Evolutionary conservation across 2,113 vertebrate genomes (phyloP), one percentile per base, ranked within the genome.

Genomic region (Notarius quadriscutis): DNA sequence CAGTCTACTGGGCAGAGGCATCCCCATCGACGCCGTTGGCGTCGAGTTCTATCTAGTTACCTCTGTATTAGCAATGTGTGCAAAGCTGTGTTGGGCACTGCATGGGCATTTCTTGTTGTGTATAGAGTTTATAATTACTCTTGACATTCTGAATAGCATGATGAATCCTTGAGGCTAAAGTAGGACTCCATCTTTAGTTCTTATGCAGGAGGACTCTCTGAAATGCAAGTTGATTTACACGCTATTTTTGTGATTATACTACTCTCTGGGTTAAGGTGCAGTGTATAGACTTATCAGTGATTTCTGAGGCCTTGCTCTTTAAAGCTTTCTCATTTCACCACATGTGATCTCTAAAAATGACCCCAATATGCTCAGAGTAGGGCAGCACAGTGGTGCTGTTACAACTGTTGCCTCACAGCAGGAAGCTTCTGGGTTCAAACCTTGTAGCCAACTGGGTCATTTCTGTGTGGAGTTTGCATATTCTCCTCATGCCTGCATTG

Each of bases 141-240:
- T 95, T 95, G 95, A 94, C 94, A 94, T 94, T 95, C 93, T 93
- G 92, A 92, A 92, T 92, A 94, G 91, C 93, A 94, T 93, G 93
- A 89, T 81, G 88, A 91, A 34, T 77, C 94, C 89, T 91, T 55
- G 91, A 93, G 92, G 93, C 93, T 90, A 92, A 95, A 95, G 94
- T 93, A 93, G 88, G 94, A 93, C 92, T 94, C 89, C 90, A 7
- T 89, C 91, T 92, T 93, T 89, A 93, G 92, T 92, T 90, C 22
- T 86, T 87, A 91, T 88, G 80, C 30, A 86, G 84, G 55, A 75
- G 60, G 86, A 65, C 91, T 89, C 88, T 92, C 88, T 92, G 92
- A 94, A 95, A 93, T 57, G 84, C 91, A 81, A 91, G 87, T 92
- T 94, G 94, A 94, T 93, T 94, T 94, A 93, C 90, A 88, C 72